Evolutionary conservation across 2,113 vertebrate genomes (phyloP).

Genomic region (Ammodytes dubius): DNA sequence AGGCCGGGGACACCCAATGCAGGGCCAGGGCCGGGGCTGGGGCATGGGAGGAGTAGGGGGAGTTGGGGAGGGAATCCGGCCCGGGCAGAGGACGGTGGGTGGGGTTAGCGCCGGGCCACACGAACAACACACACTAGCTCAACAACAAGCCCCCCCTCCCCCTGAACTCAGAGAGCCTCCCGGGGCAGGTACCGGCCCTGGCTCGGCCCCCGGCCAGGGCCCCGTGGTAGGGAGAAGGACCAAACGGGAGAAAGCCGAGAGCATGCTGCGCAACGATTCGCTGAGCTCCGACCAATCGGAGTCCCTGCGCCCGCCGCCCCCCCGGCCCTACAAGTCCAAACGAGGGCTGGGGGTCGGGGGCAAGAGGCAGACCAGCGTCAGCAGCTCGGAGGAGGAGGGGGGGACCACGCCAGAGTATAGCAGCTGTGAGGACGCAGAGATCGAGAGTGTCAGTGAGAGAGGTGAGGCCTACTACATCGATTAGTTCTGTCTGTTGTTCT

Average conservation of each 20-base stretch:
- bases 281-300: slow-evolving; percentile 98
- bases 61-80: slow-evolving; percentile 36
- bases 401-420: slow-evolving; percentile 98
- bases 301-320: slow-evolving; percentile 94
- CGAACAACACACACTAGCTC: slow-evolving; percentile 85
- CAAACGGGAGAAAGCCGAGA: slow-evolving; percentile 96
- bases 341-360: slow-evolving; percentile 86
- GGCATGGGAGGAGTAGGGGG: slow-evolving; percentile 45
- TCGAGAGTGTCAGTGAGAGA: slow-evolving; percentile 97
- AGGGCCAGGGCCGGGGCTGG: slow-evolving; percentile 59
- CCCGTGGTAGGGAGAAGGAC: slow-evolving; percentile 86
- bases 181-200: slow-evolving; percentile 83
- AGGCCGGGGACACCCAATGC: slow-evolving; percentile 63
- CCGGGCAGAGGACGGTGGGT: slow-evolving; percentile 83
- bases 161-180: slow-evolving; percentile 89
- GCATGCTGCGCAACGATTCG: slow-evolving; percentile 98
- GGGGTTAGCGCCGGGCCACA: slow-evolving; percentile 81
- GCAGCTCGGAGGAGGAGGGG: slow-evolving; percentile 98
- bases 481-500: not conserved
- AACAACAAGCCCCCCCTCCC: slow-evolving; percentile 80
- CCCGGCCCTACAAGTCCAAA: slow-evolving; percentile 94
- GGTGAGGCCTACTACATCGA: slow-evolving; percentile 83
- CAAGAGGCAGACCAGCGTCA: slow-evolving; percentile 95
- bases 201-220: slow-evolving; percentile 89
- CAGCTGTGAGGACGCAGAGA: slow-evolving; percentile 98